A percentile compares a stretch with the other conserved stretches of the same genome.
These are phyloP conservation scores for Zygogramma bicolorata DNA, from an alignment of 2,888 invertebrate genomes.

Conservation along the genomic window DNA sequence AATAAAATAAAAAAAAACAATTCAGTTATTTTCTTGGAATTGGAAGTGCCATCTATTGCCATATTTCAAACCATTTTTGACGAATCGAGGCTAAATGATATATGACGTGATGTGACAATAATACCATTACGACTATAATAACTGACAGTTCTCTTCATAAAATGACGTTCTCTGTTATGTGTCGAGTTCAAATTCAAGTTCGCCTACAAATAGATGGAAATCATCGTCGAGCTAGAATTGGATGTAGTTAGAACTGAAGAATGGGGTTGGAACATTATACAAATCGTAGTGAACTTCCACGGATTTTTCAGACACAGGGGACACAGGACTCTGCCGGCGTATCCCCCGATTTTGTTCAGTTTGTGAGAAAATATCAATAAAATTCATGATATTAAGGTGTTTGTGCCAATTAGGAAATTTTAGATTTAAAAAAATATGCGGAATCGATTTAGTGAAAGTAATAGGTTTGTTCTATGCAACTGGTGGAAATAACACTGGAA, in stretches of 20 bases:
- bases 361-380: background rate
- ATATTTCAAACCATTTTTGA: no score
- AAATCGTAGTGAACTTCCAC: constrained; percentile 54
- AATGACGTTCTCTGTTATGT: background rate
- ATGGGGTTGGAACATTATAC: constrained; percentile 60
- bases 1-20: no score
- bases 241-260: constrained; percentile 55
- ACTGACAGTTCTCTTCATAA: background rate
- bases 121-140: background rate
- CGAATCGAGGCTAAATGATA: no score
- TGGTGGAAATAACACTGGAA: no score
- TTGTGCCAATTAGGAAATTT: no score
- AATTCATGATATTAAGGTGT: no score
- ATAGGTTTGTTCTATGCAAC: no score
- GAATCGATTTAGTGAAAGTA: no score
- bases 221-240: constrained; percentile 59
- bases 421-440: no score
- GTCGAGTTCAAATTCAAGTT: background rate
- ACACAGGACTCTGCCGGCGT: constrained; percentile 49
- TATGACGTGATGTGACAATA: constrained; percentile 56
- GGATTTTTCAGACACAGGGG: constrained; percentile 50
- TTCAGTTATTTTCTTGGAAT: no score
- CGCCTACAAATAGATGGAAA: constrained; percentile 55
- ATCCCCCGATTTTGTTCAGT: constrained; percentile 27
- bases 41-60: no score